Base-by-base conservation (phyloP, 2,113 vertebrate genomes). In the Xenopus borealis region DNA sequence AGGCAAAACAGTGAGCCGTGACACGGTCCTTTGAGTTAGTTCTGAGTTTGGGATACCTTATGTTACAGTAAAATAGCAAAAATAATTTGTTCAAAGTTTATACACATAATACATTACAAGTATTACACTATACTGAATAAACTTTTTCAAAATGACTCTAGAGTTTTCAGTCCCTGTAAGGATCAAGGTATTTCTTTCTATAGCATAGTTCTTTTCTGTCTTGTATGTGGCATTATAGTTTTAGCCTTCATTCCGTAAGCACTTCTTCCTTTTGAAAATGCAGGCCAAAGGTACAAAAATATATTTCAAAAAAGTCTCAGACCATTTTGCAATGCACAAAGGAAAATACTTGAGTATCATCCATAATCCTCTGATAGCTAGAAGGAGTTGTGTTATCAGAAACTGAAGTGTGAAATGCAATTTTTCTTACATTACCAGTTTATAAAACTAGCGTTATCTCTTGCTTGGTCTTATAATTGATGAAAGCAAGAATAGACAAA, bases 401-500 rank as follows among this genome's bases (percentile, higher is more conserved):
- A 64, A 70, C 61, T 77, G 46, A 70, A 77, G 74, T 77, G 67
- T 70, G 67, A 70, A 77, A 77, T 70, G 74, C 74, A 77, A 77
- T 77, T 77, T 75, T 77, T 58, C 67, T 64, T 70, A 77, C 74
- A 70, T 77, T 77, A 63, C 66, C 74, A 64, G 66, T 77, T 77
- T 77, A 70, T 53, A 57, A 70, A 77, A 77, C 46, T 77, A 64
- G 66, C 74, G 55, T 77, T 77, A 77, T 77, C 74, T 77, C 67
- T 64, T 23, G 61, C 67, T 77, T 77, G 58, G 67, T 70, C 66
- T 77, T 64, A 77, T 77, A 77, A 77, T 77, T 77, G 74, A 77
- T 77, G 66, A 77, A 77, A 77, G 74, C 66, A 69, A 57, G 74
- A 77, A 77, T 77, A 77, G 74, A 77, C 74, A 77, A 77, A 70